Percentiles rank a stretch among this genome's conserved stretches.
These are phyloP conservation scores for Psettodes erumei DNA, from an alignment of 2,113 vertebrate genomes.

Conservation along the genomic window DNA sequence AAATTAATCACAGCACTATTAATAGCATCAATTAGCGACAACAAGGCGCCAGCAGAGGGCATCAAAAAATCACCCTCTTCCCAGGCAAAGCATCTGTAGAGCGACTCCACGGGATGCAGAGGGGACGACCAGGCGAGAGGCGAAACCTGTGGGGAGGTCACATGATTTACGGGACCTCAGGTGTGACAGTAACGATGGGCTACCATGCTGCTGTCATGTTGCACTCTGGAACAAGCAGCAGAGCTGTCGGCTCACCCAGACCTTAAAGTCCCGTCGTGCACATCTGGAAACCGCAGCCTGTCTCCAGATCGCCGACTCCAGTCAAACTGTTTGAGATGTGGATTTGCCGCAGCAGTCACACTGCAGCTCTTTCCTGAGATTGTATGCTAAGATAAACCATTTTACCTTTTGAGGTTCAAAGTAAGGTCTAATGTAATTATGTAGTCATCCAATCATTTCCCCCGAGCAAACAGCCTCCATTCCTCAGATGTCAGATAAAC, in stretches of 20 bases:
- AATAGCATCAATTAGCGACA: conserved; percentile 51
- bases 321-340: not conserved
- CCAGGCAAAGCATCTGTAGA: conserved; percentile 35
- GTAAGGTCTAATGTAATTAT: conserved; percentile 23
- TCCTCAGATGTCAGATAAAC: conserved; percentile 44
- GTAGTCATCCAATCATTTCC: conserved; percentile 10
- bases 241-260: conserved; percentile 45
- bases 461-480: conserved; percentile 29
- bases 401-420: conserved; percentile 42
- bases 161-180: conserved; percentile 42
- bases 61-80: conserved; percentile 52
- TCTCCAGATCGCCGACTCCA: conserved; percentile 19
- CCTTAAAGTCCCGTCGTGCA: conserved; percentile 28
- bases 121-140: conserved; percentile 17
- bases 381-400: conserved; percentile 7
- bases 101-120: conserved; percentile 30
- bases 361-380: not conserved
- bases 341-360: conserved; percentile 6
- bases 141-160: conserved; percentile 15
- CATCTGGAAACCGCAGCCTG: conserved; percentile 13
- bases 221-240: conserved; percentile 22
- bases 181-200: conserved; percentile 46
- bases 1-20: conserved; percentile 27
- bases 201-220: conserved; percentile 53
- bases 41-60: conserved; percentile 59